A percentile compares a stretch with the other conserved stretches of the same genome.
phyloP scores from a whole-genome alignment of 2,113 vertebrate genomes.

The Nothobranchius kuhntae region DNA sequence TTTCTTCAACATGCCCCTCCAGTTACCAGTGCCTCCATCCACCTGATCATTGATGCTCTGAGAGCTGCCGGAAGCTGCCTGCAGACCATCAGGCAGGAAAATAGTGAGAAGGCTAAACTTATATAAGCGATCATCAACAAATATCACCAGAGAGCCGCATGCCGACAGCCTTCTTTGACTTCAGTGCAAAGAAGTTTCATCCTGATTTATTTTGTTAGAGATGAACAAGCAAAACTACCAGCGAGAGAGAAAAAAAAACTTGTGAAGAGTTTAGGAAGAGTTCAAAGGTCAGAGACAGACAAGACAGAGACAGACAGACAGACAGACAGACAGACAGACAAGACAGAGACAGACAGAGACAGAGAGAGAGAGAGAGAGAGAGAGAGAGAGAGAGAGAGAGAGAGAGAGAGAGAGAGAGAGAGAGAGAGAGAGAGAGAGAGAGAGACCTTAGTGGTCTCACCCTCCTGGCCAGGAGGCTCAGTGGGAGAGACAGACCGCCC shows the following conservation, averaged over 20 bases:
- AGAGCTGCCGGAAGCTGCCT: conserved; percentile 61
- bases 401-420: no score
- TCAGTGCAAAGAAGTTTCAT: conserved; percentile 16
- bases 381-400: no score
- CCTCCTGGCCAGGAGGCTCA: conserved; percentile 84
- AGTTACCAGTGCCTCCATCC: conserved; percentile 87
- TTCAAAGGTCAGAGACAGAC: conserved; percentile 30
- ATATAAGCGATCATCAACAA: no score
- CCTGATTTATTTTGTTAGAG: neutral
- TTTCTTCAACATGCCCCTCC: conserved; percentile 94
- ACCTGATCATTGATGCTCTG: conserved; percentile 73
- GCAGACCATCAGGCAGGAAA: neutral
- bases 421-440: conserved; percentile 30
- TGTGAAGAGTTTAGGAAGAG: no score
- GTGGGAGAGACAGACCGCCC: conserved; percentile 85
- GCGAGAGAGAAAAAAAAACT: no score
- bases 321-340: conserved; percentile 52
- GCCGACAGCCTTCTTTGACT: conserved; percentile 13
- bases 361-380: no score
- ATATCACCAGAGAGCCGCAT: neutral
- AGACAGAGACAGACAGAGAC: conserved; percentile 25
- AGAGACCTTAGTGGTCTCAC: conserved; percentile 91
- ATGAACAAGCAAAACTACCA: no score
- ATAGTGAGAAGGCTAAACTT: neutral
- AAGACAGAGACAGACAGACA: conserved; percentile 31